phyloP scores from a whole-genome alignment of 2,888 invertebrate genomes.

The Stegophylla sp. region DNA sequence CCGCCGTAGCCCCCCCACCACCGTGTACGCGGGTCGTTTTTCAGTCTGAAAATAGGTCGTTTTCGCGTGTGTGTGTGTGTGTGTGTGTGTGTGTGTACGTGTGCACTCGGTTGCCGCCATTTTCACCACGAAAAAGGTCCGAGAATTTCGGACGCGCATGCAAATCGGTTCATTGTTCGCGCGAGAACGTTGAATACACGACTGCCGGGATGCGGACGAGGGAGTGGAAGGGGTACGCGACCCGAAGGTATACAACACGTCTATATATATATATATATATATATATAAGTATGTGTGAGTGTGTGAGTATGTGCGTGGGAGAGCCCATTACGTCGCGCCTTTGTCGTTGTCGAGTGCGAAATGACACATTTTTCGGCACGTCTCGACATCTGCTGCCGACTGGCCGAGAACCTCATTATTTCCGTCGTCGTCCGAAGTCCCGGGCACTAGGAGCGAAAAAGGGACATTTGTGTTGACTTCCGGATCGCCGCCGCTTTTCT shows the following conservation, averaged over 20 bases:
- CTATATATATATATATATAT: no score
- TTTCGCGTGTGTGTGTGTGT: neutral
- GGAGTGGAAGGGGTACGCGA: neutral
- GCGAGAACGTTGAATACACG: neutral
- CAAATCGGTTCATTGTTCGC: constrained; percentile 39
- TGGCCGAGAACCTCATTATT: constrained; percentile 2
- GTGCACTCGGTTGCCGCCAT: neutral
- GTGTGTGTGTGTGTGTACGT: neutral
- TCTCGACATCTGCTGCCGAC: constrained; percentile 33
- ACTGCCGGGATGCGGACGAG: neutral
- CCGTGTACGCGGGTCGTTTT: neutral
- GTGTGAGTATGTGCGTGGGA: neutral
- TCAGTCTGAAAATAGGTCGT: neutral
- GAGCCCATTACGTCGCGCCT: neutral
- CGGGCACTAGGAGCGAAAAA: neutral
- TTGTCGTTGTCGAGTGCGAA: no score
- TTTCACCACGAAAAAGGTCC: constrained; percentile 5
- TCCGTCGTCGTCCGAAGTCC: neutral
- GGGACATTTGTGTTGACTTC: constrained; percentile 16
- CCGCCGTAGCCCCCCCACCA: neutral
- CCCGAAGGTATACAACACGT: no score
- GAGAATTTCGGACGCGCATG: constrained; percentile 24
- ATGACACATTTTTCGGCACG: constrained; percentile 25
- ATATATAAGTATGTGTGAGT: neutral
- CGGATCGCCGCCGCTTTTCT: neutral